These are phyloP conservation scores for Apostichopus leukothele DNA, from an alignment of 53 echinoderm and acorn worm genomes.

Conservation along the genomic window DNA sequence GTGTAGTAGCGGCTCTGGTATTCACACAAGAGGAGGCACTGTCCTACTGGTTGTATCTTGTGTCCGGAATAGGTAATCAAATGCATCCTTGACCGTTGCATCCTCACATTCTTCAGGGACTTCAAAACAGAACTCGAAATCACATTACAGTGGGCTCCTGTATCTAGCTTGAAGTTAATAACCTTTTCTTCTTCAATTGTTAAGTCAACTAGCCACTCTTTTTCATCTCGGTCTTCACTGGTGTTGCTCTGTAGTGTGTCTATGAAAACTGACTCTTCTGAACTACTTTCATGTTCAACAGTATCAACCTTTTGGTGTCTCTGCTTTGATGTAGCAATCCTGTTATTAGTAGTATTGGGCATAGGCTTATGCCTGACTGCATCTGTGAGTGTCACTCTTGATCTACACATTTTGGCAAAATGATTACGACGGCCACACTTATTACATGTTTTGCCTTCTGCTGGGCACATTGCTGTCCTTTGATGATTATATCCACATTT, in stretches of 20 bases:
- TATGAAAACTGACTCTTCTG: slow-evolving; percentile 7
- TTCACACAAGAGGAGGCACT: slow-evolving; percentile 18
- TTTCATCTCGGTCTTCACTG: background rate
- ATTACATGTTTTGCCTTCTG: slow-evolving; percentile 22
- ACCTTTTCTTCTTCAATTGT: slow-evolving; percentile 23
- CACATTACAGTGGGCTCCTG: slow-evolving; percentile 44
- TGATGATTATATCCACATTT: background rate
- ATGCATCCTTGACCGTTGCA: background rate
- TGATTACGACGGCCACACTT: background rate
- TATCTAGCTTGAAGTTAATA: slow-evolving; percentile 47
- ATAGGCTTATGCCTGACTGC: no score
- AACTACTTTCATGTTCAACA: background rate
- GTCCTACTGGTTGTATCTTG: slow-evolving; percentile 9
- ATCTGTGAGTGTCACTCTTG: background rate
- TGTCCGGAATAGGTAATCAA: slow-evolving; percentile 22
- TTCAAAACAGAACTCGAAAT: slow-evolving; percentile 3
- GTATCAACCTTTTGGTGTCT: background rate
- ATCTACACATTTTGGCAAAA: slow-evolving; percentile 9
- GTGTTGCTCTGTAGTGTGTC: background rate
- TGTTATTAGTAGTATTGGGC: no score
- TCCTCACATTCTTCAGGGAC: background rate
- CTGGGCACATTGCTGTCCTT: background rate
- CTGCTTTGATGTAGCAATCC: background rate
- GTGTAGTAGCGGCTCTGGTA: background rate
- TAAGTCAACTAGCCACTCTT: slow-evolving; percentile 50